These are phyloP conservation scores for Formicarius rufipectus DNA, from an alignment of 2,113 vertebrate genomes.

Conservation along the genomic window DNA sequence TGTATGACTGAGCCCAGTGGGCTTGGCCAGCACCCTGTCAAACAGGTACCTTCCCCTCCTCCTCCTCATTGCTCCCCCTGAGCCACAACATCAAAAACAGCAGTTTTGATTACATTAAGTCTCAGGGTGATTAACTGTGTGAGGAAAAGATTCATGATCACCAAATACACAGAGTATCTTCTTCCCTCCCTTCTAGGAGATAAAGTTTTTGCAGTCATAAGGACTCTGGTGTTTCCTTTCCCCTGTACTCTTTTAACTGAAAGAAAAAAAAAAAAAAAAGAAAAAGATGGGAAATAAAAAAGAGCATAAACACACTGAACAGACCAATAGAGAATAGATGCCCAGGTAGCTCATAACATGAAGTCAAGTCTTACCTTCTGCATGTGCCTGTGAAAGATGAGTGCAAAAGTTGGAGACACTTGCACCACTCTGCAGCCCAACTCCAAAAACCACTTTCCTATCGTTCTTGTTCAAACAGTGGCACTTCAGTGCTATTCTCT, in stretches of 20 bases:
- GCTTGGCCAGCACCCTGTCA: not conserved
- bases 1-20: not conserved
- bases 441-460: not conserved
- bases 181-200: not conserved
- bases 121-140: not conserved
- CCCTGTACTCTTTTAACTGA: not conserved
- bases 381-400: not conserved
- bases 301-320: not conserved
- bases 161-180: not conserved
- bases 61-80: not conserved
- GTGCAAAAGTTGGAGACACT: not conserved
- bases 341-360: not conserved
- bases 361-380: conserved; percentile 29
- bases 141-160: not conserved
- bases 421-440: not conserved
- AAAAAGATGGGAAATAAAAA: not conserved
- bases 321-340: not conserved
- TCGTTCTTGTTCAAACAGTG: not conserved
- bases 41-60: not conserved
- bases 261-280: not conserved
- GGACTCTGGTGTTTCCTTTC: not conserved
- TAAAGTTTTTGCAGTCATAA: not conserved
- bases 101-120: not conserved
- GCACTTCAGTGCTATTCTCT: not conserved
- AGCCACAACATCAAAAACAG: not conserved